Conservation (phyloP, 64 coral and sea anemone genomes). For the Catalaphyllia jardinei region DNA sequence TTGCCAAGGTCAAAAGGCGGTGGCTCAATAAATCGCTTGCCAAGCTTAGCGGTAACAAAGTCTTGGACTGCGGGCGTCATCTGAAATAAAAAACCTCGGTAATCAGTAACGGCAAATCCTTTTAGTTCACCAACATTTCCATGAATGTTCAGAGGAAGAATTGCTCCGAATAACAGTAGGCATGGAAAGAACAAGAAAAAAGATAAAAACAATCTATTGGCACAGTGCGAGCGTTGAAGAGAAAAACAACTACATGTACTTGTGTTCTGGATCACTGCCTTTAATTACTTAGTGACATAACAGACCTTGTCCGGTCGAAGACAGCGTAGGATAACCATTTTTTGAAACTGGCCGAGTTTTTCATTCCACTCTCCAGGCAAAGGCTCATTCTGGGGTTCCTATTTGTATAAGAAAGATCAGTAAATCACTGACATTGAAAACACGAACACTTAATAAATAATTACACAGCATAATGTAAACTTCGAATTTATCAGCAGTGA, state of each 20-base stretch:
- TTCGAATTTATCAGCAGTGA: no score
- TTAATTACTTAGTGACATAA: neutral
- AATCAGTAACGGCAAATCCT: no score
- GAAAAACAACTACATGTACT: neutral
- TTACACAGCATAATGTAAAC: no score
- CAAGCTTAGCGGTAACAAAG: conserved; percentile 90
- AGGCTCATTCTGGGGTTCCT: conserved; percentile 91
- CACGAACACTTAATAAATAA: neutral
- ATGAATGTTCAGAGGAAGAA: neutral
- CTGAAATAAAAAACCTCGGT: conserved; percentile 40
- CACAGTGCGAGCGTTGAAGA: neutral
- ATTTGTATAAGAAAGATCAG: neutral
- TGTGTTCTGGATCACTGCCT: neutral
- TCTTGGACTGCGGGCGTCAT: conserved; percentile 95
- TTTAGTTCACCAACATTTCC: neutral
- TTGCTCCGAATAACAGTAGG: neutral
- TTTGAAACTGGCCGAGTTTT: conserved; percentile 91
- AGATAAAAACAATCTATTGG: no score
- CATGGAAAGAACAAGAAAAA: neutral
- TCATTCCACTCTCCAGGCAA: conserved; percentile 95
- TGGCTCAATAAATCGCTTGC: conserved; percentile 91
- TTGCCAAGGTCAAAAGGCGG: conserved; percentile 97
- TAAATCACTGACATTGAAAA: neutral
- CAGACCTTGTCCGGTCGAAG: conserved; percentile 95
- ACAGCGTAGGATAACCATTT: conserved; percentile 91